Conservation (phyloP, 2,888 invertebrate genomes). For the Brachypalpus laphriformis region DNA sequence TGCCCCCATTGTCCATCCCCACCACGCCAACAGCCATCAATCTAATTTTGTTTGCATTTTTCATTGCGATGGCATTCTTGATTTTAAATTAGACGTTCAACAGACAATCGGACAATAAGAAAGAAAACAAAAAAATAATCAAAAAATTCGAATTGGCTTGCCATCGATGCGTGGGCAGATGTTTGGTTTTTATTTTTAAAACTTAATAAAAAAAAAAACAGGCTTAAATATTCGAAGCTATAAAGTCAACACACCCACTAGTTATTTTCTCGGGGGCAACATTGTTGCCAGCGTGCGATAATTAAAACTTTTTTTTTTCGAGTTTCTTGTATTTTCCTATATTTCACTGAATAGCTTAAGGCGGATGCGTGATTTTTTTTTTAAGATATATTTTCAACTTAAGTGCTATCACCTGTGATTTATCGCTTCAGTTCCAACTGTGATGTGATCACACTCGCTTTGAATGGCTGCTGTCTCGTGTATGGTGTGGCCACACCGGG, state of each 20-base stretch:
- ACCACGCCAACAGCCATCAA: slow-evolving; percentile 35
- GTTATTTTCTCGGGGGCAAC: slow-evolving; percentile 7
- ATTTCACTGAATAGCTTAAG: not conserved
- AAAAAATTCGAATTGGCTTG: slow-evolving; percentile 27
- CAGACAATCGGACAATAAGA: slow-evolving; percentile 53
- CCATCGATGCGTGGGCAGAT: slow-evolving; percentile 52
- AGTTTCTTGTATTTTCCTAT: not conserved
- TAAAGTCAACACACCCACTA: slow-evolving; percentile 43
- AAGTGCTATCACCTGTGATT: slow-evolving; percentile 41
- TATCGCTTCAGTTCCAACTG: slow-evolving; percentile 12
- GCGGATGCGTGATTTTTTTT: not conserved
- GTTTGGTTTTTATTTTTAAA: slow-evolving; percentile 44
- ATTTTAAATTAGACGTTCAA: slow-evolving; percentile 66
- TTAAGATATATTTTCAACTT: not conserved
- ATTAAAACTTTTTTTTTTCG: not conserved
- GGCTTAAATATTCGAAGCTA: slow-evolving; percentile 19
- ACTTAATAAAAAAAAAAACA: slow-evolving; percentile 5
- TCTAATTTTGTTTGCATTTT: slow-evolving; percentile 63
- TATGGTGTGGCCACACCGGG: not conserved
- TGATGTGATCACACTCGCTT: not conserved
- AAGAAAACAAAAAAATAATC: slow-evolving; percentile 8
- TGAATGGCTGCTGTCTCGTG: not conserved
- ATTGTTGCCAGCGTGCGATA: slow-evolving; percentile 27
- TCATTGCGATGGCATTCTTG: slow-evolving; percentile 62
- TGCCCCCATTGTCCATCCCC: not conserved